phyloP scores from a whole-genome alignment of 2,888 invertebrate species.

The Branchellion lobata region DNA sequence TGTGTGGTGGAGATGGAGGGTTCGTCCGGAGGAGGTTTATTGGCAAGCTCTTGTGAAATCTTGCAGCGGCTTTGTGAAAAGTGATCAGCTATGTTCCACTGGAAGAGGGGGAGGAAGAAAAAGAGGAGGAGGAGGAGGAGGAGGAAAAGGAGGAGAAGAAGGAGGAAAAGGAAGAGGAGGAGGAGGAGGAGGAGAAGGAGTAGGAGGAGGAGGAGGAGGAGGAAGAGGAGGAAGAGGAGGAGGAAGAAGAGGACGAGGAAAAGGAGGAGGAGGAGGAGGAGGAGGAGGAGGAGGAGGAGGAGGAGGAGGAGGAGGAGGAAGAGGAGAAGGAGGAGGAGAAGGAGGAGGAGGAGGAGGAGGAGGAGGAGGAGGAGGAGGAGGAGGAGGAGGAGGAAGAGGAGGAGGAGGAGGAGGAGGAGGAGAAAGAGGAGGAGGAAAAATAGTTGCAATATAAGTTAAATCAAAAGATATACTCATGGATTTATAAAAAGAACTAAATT shows the following conservation, averaged over 20 bases:
- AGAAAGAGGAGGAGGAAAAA: background rate
- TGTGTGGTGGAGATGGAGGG: background rate
- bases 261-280: slow-evolving; percentile 1
- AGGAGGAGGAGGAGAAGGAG: too few relatives aligned
- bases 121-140: background rate
- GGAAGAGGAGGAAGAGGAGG: background rate
- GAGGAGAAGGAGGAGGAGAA: background rate
- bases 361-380: background rate
- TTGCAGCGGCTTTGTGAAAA: slow-evolving; percentile 87
- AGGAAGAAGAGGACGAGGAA: background rate
- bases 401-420: background rate
- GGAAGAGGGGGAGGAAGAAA: slow-evolving; percentile 61
- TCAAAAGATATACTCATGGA: too few relatives aligned
- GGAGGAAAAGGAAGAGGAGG: slow-evolving; percentile 2
- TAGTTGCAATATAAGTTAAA: too few relatives aligned
- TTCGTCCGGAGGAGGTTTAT: slow-evolving; percentile 47
- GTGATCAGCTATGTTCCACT: slow-evolving; percentile 99
- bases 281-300: slow-evolving; percentile 1
- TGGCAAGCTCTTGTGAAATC: slow-evolving; percentile 57
- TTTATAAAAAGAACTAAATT: too few relatives aligned
- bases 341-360: background rate
- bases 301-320: slow-evolving; percentile 10
- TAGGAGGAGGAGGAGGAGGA: slow-evolving; percentile 16
- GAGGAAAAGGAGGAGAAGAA: background rate
- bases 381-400: background rate